phyloP scores from a whole-genome alignment of 2,113 vertebrate genomes.

The Perccottus glenii region DNA sequence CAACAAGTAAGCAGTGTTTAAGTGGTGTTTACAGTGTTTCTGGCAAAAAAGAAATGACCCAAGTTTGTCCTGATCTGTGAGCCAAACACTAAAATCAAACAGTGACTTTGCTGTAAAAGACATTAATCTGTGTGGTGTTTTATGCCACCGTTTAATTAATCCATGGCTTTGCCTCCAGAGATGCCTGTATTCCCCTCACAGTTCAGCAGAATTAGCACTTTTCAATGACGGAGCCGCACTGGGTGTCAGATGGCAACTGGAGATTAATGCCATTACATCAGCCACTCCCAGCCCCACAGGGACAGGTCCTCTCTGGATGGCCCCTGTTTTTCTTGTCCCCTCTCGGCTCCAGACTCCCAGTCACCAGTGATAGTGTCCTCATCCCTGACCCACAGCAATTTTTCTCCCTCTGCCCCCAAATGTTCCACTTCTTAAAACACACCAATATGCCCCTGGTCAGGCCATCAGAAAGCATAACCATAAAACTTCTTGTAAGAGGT shows the following conservation, averaged over 20 bases:
- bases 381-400: conserved; percentile 61
- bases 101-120: conserved; percentile 46
- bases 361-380: conserved; percentile 59
- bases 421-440: conserved; percentile 17
- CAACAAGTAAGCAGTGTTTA: conserved; percentile 11
- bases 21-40: conserved; percentile 7
- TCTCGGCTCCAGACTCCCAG: conserved; percentile 69
- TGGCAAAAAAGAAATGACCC: conserved; percentile 25
- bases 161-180: conserved; percentile 63
- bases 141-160: conserved; percentile 72
- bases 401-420: conserved; percentile 42
- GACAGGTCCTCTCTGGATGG: conserved; percentile 60
- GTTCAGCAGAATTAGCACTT: conserved; percentile 77
- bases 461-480: conserved; percentile 15
- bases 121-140: conserved; percentile 50
- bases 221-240: conserved; percentile 71
- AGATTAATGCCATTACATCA: conserved; percentile 80
- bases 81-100: conserved; percentile 60
- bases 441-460: conserved; percentile 34
- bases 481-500: conserved; percentile 60
- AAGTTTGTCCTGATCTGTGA: conserved; percentile 42
- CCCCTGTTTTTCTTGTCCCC: conserved; percentile 60
- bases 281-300: conserved; percentile 61
- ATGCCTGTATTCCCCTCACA: conserved; percentile 71
- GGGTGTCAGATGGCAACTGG: conserved; percentile 74